These are phyloP conservation scores for rabbit (Oryctolagus cuniculus) DNA, from an alignment of 2,113 vertebrate genomes.

Conservation along the genomic window mOryCun1.1 NC_091433.1:193395501-193396000, in stretches of 20 bases:
- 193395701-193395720: not conserved
- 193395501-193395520: not conserved
- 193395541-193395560: no score
- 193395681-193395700: accelerated
- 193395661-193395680: not conserved
- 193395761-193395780: not conserved
- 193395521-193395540: not conserved
- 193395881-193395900: not conserved
- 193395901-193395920: no score
- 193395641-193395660: accelerated
- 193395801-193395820: not conserved
- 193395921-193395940: not conserved
- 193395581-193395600: accelerated
- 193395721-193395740: not conserved
- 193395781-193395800: not conserved
- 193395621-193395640: accelerated
- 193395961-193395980: accelerated
- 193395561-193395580: not conserved
- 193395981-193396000: accelerated
- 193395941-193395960: not conserved
- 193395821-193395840: accelerated
- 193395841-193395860: no score
- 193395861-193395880: accelerated
- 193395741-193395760: not conserved
- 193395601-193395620: not conserved